Percentiles rank a stretch among this genome's conserved stretches.
Evolutionary conservation across 2,888 invertebrate species (phyloP).

Genomic region (Amphimallon solstitiale): DNA sequence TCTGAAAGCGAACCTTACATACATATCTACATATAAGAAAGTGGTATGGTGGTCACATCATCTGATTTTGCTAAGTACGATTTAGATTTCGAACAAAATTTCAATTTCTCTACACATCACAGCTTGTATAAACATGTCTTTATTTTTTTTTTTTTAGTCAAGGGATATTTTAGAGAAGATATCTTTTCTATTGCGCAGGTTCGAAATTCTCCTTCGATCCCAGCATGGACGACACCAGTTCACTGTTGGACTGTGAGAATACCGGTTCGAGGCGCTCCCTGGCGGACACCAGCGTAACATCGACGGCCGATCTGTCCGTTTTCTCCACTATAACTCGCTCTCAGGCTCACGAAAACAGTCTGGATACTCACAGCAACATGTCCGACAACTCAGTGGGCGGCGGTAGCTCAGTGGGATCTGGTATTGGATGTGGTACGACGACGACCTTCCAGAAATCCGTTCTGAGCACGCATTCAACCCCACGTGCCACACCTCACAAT

Average conservation of each 20-base stretch:
- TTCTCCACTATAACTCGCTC: slow-evolving; percentile 79
- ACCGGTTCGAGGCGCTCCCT: slow-evolving; percentile 81
- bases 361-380: slow-evolving; percentile 80
- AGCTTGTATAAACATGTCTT: neutral
- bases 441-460: slow-evolving; percentile 63
- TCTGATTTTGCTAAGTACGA: too few species aligned
- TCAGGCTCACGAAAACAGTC: slow-evolving; percentile 78
- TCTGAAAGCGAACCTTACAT: too few species aligned
- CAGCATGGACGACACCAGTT: slow-evolving; percentile 75
- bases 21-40: too few species aligned
- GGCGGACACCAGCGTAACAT: slow-evolving; percentile 85
- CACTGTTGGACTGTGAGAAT: slow-evolving; percentile 68
- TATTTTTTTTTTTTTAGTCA: too few species aligned
- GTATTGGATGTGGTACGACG: slow-evolving; percentile 62
- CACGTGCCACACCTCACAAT: slow-evolving; percentile 74
- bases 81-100: too few species aligned
- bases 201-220: slow-evolving; percentile 74
- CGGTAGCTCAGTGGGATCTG: slow-evolving; percentile 62
- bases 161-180: neutral
- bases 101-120: neutral
- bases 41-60: too few species aligned
- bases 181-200: slow-evolving; percentile 58
- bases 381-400: slow-evolving; percentile 77
- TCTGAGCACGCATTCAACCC: slow-evolving; percentile 70
- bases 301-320: slow-evolving; percentile 83